Evolutionary conservation across 2,797 vertebrate species (phyloP).

Genomic region (Galaxias olidus): DNA sequence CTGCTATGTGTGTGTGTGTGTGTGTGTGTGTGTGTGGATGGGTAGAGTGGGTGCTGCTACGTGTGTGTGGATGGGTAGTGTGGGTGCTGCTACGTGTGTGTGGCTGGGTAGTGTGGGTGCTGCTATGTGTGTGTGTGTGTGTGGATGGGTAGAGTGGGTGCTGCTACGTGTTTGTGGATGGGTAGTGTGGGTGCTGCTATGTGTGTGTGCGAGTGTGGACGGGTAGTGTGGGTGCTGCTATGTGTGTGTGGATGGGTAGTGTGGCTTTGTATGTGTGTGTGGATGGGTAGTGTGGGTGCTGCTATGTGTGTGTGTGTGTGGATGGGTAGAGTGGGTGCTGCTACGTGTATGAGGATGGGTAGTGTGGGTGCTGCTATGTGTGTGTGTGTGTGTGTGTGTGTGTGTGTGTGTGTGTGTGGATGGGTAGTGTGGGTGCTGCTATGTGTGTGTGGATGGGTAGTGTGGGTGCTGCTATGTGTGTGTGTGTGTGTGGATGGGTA

Average conservation of each 20-base stretch:
- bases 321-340: no score
- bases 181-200: not conserved
- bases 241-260: not conserved
- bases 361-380: not conserved
- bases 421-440: not conserved
- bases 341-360: no score
- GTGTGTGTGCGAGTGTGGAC: slow-evolving; percentile 8
- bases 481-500: slow-evolving; percentile 10
- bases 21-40: slow-evolving; percentile 13
- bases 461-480: not conserved
- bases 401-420: slow-evolving; percentile 17
- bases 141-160: slow-evolving; percentile 1
- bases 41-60: not conserved
- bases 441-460: slow-evolving; percentile 4
- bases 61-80: no score
- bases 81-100: no score
- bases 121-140: slow-evolving; percentile 3
- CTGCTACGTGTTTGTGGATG: not conserved
- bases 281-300: not conserved
- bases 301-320: not conserved
- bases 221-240: not conserved
- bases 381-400: not conserved
- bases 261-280: not conserved
- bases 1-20: not conserved
- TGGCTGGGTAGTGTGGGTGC: not conserved